These are phyloP conservation scores for Picus viridis DNA, from an alignment of 2,797 vertebrate genomes.

Conservation along the genomic window DNA sequence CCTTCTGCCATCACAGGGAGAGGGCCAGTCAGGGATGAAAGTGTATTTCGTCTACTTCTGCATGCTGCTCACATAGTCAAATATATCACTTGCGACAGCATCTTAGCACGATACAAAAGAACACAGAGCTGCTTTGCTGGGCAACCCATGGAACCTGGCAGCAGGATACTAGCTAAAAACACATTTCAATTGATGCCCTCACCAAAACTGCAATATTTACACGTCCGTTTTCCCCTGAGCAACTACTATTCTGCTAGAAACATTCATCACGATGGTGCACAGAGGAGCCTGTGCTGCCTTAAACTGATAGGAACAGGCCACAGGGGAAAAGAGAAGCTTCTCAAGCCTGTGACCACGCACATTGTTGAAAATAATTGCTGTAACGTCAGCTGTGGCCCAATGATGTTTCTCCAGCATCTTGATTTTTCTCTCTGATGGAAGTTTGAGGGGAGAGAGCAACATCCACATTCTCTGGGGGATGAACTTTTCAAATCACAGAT, in stretches of 20 bases:
- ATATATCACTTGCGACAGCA: slow-evolving; percentile 13
- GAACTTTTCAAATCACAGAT: slow-evolving; percentile 61
- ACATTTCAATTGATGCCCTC: background rate
- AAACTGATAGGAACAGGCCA: slow-evolving; percentile 10
- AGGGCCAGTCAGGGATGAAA: background rate
- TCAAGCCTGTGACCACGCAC: background rate
- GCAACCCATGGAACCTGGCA: background rate
- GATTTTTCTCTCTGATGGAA: slow-evolving; percentile 36
- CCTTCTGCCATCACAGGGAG: background rate
- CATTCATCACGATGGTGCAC: background rate
- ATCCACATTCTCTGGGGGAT: slow-evolving; percentile 2
- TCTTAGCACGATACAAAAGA: slow-evolving; percentile 12
- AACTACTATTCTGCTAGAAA: background rate
- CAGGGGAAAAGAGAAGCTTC: background rate
- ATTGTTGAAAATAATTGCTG: slow-evolving; percentile 16
- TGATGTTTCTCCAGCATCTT: slow-evolving; percentile 27
- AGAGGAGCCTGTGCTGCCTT: background rate
- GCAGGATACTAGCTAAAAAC: slow-evolving; percentile 24
- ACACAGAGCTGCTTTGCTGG: background rate
- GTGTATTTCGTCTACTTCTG: background rate
- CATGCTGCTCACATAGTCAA: slow-evolving; percentile 15
- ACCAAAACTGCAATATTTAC: slow-evolving; percentile 41
- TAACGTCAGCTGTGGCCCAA: background rate
- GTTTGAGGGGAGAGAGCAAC: slow-evolving; percentile 10
- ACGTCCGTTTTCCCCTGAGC: background rate